Evolutionary conservation across 2,797 vertebrate species (phyloP).

Genomic region (Enteromius fasciolatus): DNA sequence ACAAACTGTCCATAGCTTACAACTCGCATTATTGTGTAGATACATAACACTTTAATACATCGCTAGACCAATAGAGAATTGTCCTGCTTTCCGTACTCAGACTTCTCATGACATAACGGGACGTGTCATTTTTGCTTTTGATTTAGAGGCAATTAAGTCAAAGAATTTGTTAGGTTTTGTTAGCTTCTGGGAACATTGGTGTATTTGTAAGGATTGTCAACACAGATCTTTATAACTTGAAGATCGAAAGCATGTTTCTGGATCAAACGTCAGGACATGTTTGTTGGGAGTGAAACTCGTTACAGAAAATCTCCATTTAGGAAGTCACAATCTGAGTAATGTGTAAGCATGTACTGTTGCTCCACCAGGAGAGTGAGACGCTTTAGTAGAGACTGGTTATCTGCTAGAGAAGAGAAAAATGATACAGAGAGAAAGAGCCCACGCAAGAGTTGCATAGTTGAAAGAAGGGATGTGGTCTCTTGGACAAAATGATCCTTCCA

Average conservation of each 20-base stretch:
- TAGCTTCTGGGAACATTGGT: conserved; percentile 51
- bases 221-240: conserved; percentile 58
- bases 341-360: conserved; percentile 43
- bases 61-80: conserved; percentile 90
- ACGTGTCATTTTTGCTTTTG: conserved; percentile 72
- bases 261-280: not conserved
- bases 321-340: conserved; percentile 49
- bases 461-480: conserved; percentile 82
- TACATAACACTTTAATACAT: conserved; percentile 96
- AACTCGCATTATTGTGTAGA: conserved; percentile 82
- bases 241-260: conserved; percentile 20
- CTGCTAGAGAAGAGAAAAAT: conserved; percentile 68
- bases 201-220: conserved; percentile 73
- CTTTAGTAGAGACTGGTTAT: conserved; percentile 82
- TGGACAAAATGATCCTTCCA: conserved; percentile 78
- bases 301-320: not conserved
- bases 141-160: conserved; percentile 8
- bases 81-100: conserved; percentile 88
- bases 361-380: conserved; percentile 75
- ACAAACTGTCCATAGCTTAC: conserved; percentile 85
- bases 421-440: conserved; percentile 65
- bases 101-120: conserved; percentile 86
- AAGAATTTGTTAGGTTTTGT: not conserved
- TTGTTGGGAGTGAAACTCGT: not conserved
- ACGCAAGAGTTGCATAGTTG: conserved; percentile 97